Evolutionary conservation across 2,888 invertebrate species (phyloP), one percentile per base, ranked within the genome.

Genomic region (Bellardia pandia): DNA sequence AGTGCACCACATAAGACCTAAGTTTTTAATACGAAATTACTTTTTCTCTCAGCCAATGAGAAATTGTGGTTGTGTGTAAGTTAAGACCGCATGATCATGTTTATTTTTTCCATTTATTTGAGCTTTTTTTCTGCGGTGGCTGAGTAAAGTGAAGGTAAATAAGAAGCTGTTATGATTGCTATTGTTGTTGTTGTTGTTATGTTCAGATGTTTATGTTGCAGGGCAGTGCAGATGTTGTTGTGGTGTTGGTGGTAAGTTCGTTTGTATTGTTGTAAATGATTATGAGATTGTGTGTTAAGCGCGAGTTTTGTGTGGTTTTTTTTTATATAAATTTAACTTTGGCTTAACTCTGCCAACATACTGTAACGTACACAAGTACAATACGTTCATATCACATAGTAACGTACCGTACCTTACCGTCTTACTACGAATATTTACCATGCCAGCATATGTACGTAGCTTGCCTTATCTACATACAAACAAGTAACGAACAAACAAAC

Each of bases 251-350:
- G 45, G 9, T 23, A 48, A 33, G 45, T 62, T 37, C 74, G 62
- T 72, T 51, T 62, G 60, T 62, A 30, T 56, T 86, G 78, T 66
- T 80, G 71, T 64, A 74, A 80, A 82, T 88, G 79, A 88, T 88
- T 80, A 89, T 86, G 68, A 81, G 85, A 85, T 87, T 81, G 81
- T 84, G 77, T 69, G 80, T 77, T 81, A 87, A 87, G 74, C 85
- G 76, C 80, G 80, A 84, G 80, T 81, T 87, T 75, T 76, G 60
- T 87, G 86, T 86, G 80, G 72, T 87, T 85, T 85, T 87, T 85
- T 85, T 68, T 72, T 81, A 64, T 81, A 78, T 74, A 84, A 81
- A 68, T 78, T 66, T 81, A 84, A 81, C 74, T 75, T 66, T 81
- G 56, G 78, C 69, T 83, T 83, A 78, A 69, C 74, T 56, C 62